Evolutionary conservation across 2,888 invertebrate species (phyloP).

Genomic region (Archips crataeganus): DNA sequence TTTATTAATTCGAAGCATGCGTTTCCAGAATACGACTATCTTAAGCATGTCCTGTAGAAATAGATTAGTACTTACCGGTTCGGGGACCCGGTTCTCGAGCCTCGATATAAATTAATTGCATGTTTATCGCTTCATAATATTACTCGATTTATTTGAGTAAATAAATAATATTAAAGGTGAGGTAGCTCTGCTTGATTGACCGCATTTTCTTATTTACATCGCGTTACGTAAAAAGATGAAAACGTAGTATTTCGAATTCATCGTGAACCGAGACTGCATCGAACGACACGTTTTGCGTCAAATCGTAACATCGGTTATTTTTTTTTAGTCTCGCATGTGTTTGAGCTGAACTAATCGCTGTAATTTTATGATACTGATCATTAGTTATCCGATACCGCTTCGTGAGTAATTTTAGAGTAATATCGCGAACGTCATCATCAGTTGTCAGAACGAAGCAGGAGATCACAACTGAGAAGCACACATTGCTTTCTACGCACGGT

Average conservation of each 20-base stretch:
- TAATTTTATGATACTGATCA: slow-evolving; percentile 24
- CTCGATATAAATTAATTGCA: slow-evolving; percentile 73
- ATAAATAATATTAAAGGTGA: slow-evolving; percentile 29
- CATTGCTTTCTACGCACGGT: slow-evolving; percentile 16
- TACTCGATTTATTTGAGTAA: slow-evolving; percentile 47
- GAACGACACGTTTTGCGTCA: not conserved
- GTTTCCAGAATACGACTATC: slow-evolving; percentile 57
- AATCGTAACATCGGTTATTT: slow-evolving; percentile 1
- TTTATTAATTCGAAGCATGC: slow-evolving; percentile 73
- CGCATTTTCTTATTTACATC: slow-evolving; percentile 22
- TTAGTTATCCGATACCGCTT: slow-evolving; percentile 8
- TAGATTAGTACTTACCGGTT: slow-evolving; percentile 58
- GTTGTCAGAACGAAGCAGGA: not conserved
- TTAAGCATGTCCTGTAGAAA: slow-evolving; percentile 78
- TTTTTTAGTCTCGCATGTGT: slow-evolving; percentile 34
- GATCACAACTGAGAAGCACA: slow-evolving; percentile 4
- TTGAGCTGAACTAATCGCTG: slow-evolving; percentile 30
- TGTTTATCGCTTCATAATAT: slow-evolving; percentile 65
- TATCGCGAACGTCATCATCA: slow-evolving; percentile 5
- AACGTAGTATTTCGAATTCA: slow-evolving; percentile 8
- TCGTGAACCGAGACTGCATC: slow-evolving; percentile 13
- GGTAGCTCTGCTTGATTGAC: slow-evolving; percentile 30
- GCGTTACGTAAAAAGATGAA: slow-evolving; percentile 18
- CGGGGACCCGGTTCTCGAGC: slow-evolving; percentile 53
- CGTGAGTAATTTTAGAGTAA: slow-evolving; percentile 18